Evolutionary conservation across 1,140 invertebrate genomes (phyloP), one percentile per base, ranked within the genome.

Genomic region (Muscidifurax raptorellus): DNA sequence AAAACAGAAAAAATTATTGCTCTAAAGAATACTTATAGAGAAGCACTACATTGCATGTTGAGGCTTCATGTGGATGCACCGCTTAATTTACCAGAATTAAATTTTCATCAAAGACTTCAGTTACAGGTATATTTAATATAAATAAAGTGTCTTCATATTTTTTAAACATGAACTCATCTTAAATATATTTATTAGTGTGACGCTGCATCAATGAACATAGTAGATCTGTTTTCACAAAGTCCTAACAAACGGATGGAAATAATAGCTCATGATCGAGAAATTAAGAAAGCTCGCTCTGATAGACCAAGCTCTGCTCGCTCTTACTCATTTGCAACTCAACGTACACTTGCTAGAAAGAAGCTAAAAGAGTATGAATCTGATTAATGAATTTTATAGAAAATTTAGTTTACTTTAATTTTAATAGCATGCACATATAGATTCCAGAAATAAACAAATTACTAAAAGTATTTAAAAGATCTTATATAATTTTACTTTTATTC

Each of bases 11-110:
- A 96, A 87, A 96, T 98, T 4, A 95, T 97, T 90, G 93, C 94
- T 59, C 94, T 97, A 22, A 96, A 98, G 85, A 96, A 96, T 92
- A 97, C 96, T 28, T 97, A 98, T 86, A 94, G 94, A 87, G 97
- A 97, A 90, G 96, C 96, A 5, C 91, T 97, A 71, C 91, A 96
- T 28, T 96, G 96, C 90, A 95, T 96, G 85, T 92, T 97, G 66
- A 95, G 96, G 89, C 92, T 97, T 82, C 96, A 97, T 85, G 93
- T 95, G 84, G 96, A 97, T 84, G 91, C 92, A 32, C 91, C 92
- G 25, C 90, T 93, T 32, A 91, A 91, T 87, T 88, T 91, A 79
- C 88, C 93, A 15, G 93, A 93, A 88, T 83, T 92, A 22, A 91
- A 92, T 86, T 93, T 93, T 81, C 90, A 92, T 87, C 88, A 91